A percentile compares a stretch with the other conserved stretches of the same genome.
phyloP scores from a whole-genome alignment of 2,113 vertebrate genomes.

The Etheostoma spectabile region DNA sequence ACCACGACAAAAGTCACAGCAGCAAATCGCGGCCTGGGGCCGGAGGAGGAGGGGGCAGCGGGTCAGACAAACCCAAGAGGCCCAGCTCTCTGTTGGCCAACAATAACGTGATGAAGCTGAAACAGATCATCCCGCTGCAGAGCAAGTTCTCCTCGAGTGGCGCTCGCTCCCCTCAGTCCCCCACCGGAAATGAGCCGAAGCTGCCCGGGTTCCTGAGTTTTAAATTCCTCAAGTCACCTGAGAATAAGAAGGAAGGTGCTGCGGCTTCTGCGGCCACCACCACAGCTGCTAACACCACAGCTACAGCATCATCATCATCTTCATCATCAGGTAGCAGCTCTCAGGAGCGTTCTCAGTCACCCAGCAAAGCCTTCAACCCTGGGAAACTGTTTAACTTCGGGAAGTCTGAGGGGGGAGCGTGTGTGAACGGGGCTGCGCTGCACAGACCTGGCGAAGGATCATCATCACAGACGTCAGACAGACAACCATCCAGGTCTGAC shows the following conservation, averaged over 20 bases:
- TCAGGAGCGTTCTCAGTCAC: constrained; percentile 93
- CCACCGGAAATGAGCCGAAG: constrained; percentile 90
- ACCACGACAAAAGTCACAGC: constrained; percentile 87
- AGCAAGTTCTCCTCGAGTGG: constrained; percentile 90
- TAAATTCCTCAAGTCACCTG: constrained; percentile 95
- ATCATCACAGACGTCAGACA: constrained; percentile 71
- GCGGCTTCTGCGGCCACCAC: constrained; percentile 36
- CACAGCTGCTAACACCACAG: constrained; percentile 10
- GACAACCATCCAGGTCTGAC: constrained; percentile 82
- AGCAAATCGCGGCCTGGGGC: constrained; percentile 84
- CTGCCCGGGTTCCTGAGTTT: constrained; percentile 96
- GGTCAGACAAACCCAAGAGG: constrained; percentile 91
- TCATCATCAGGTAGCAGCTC: constrained; percentile 75
- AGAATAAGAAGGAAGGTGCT: constrained; percentile 87
- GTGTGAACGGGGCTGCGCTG: constrained; percentile 85
- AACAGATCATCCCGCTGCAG: constrained; percentile 97
- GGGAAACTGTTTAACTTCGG: constrained; percentile 96
- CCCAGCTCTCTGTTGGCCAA: constrained; percentile 95
- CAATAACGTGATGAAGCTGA: constrained; percentile 97
- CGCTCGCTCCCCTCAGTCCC: constrained; percentile 89
- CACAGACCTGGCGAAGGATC: constrained; percentile 70
- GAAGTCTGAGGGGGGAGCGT: constrained; percentile 86
- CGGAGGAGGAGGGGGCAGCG: constrained; percentile 68
- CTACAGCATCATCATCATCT: constrained; percentile 43
- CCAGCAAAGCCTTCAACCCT: constrained; percentile 95